Percentiles rank a stretch among this genome's conserved stretches.
Evolutionary conservation across 2,797 vertebrate species (phyloP).

Genomic region (Spondyliosoma cantharus): DNA sequence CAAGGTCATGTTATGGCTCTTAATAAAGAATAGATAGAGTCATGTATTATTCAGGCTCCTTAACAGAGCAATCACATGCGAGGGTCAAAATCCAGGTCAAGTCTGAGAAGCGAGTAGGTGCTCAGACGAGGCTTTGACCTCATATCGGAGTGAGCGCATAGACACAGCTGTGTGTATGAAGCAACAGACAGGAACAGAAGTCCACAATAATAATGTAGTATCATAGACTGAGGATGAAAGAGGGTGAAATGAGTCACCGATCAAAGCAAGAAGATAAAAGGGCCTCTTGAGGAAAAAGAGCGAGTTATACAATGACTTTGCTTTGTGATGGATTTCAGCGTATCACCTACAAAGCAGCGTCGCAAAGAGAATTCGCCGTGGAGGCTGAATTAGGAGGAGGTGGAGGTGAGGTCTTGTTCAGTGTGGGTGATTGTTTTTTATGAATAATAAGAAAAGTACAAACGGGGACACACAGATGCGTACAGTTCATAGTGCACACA

Average conservation of each 20-base stretch:
- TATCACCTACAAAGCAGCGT: slow-evolving; percentile 59
- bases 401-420: slow-evolving; percentile 36
- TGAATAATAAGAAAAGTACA: slow-evolving; percentile 42
- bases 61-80: slow-evolving; percentile 49
- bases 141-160: slow-evolving; percentile 23
- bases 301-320: slow-evolving; percentile 53
- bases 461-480: slow-evolving; percentile 12
- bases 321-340: slow-evolving; percentile 62
- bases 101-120: slow-evolving; percentile 50
- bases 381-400: slow-evolving; percentile 39
- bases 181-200: slow-evolving; percentile 61
- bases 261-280: slow-evolving; percentile 76
- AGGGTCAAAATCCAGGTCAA: slow-evolving; percentile 64
- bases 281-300: slow-evolving; percentile 59
- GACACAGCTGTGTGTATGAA: slow-evolving; percentile 76
- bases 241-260: slow-evolving; percentile 69
- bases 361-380: slow-evolving; percentile 60
- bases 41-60: slow-evolving; percentile 74
- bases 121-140: slow-evolving; percentile 48
- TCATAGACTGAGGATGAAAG: slow-evolving; percentile 65
- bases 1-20: slow-evolving; percentile 55
- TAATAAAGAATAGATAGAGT: slow-evolving; percentile 50
- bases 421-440: slow-evolving; percentile 33
- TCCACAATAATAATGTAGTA: slow-evolving; percentile 65
- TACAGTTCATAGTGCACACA: slow-evolving; percentile 20